Base-by-base conservation (phyloP, 2,888 invertebrate species). In the Carterocephalus palaemon region DNA sequence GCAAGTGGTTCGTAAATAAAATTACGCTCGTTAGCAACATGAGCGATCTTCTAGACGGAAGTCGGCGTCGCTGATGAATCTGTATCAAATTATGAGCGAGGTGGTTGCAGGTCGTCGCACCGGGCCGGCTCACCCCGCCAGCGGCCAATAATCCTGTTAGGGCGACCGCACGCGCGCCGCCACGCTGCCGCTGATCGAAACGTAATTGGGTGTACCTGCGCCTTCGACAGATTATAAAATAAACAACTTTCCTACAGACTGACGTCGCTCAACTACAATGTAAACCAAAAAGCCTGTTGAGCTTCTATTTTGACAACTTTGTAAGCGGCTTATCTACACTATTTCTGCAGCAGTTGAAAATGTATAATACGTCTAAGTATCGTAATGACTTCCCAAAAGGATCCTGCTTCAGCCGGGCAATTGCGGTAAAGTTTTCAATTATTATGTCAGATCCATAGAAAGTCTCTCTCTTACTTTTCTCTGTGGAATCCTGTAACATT, bases 121-220 rank as follows among this genome's bases (percentile, higher is more conserved):
- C 54, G 52, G 45, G 46, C 39, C 38, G 31, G 46, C 48, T 32
- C 24, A 16, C 23, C 17, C 55, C 56, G 56, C 53, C 59, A 50
- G 54, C 56, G 63, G 59, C 65, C 63, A 62, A 63, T 84, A 83
- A 84, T 84, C 76, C 65, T 63, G 73, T 83, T 84, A 82, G 61
- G 65, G 64, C 63, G 63, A 73, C 78, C 75, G 70, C 76, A 75
- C 70, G 67, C 78, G 78, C 64, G 48, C 49, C 64, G 59, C 59
- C 59, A 51, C 62, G 64, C 62, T 64, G 47, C 56, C 56, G 64
- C 72, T 79, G 77, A 83, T 84, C 80, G 79, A 78, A 77, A 75
- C 66, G 59, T 83, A 84, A 83, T 83, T 82, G 79, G 67, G 66
- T 70, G 64, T 64, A 64, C 75, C 75, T 77, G 71, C 61, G 64